These are phyloP conservation scores for Cetonia aurata DNA, from an alignment of 2,888 invertebrate genomes.

Conservation along the genomic window DNA sequence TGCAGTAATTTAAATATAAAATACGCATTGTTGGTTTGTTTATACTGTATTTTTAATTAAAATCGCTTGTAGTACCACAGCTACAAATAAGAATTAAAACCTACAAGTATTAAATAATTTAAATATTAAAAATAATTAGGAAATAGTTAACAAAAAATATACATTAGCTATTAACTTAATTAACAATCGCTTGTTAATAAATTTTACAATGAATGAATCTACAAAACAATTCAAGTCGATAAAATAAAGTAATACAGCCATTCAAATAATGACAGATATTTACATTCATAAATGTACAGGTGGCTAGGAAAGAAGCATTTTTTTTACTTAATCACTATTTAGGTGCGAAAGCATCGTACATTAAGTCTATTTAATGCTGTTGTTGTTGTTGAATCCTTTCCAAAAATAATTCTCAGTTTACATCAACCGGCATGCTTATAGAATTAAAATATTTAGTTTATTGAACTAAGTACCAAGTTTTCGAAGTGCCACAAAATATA, in stretches of 20 bases:
- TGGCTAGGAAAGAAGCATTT: conserved; percentile 41
- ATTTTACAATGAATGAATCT: conserved; percentile 54
- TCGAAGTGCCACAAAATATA: conserved; percentile 41
- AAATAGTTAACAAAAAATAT: conserved; percentile 64
- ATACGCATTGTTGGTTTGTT: not conserved
- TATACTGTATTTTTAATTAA: conserved; percentile 54
- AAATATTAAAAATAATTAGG: conserved; percentile 54
- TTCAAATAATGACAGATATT: conserved; percentile 56
- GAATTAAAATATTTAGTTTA: conserved; percentile 38
- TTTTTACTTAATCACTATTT: conserved; percentile 28
- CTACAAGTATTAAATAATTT: conserved; percentile 64
- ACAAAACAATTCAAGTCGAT: conserved; percentile 46
- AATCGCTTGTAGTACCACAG: conserved; percentile 64
- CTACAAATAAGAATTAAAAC: conserved; percentile 61
- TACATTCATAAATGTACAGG: conserved; percentile 62
- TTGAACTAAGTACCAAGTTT: conserved; percentile 38
- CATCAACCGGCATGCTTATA: conserved; percentile 33
- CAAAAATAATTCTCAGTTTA: conserved; percentile 31
- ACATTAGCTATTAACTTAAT: conserved; percentile 58
- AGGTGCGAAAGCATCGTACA: conserved; percentile 38
- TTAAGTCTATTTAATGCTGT: conserved; percentile 22
- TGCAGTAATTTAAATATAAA: not conserved
- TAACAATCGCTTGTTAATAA: conserved; percentile 55
- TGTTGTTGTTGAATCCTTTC: conserved; percentile 26
- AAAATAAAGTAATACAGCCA: conserved; percentile 15